These are phyloP conservation scores for Saccostrea cuccullata DNA, from an alignment of 1,140 invertebrate genomes.

Conservation along the genomic window DNA sequence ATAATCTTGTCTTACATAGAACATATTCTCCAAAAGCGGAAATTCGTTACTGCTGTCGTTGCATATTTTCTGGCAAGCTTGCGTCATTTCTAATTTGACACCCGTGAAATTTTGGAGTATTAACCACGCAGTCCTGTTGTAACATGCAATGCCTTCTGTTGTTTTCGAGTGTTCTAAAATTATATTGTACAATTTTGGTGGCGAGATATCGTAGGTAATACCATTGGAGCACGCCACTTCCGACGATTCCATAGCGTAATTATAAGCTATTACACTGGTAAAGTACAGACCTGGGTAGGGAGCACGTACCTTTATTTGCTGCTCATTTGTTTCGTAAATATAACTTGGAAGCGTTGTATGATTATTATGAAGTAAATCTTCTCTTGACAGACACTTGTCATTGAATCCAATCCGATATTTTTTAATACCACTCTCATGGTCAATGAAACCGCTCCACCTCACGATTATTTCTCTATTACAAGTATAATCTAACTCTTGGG, in stretches of 20 bases:
- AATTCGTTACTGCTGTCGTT: neutral
- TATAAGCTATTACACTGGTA: constrained; percentile 61
- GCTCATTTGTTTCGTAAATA: neutral
- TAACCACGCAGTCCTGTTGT: constrained; percentile 52
- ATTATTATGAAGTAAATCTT: constrained; percentile 26
- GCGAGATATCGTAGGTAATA: constrained; percentile 56
- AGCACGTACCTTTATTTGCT: neutral
- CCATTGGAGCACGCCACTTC: constrained; percentile 62
- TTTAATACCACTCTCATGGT: constrained; percentile 64
- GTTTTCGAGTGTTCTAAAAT: constrained; percentile 44
- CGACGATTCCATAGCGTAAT: constrained; percentile 61
- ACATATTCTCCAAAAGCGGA: neutral
- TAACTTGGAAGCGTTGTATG: neutral
- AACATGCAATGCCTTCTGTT: constrained; percentile 47
- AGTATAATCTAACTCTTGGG: constrained; percentile 63
- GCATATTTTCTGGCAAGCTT: constrained; percentile 27
- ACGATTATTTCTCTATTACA: constrained; percentile 46
- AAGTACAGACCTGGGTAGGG: constrained; percentile 49
- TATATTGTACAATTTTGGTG: constrained; percentile 56
- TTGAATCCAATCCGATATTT: constrained; percentile 57
- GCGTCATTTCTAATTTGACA: constrained; percentile 7
- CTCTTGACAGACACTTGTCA: constrained; percentile 48
- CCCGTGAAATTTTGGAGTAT: constrained; percentile 55
- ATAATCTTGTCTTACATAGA: neutral
- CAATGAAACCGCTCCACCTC: constrained; percentile 63